Base-by-base conservation (phyloP, 1,140 invertebrate genomes). In the Lordiphosa collinella region DNA sequence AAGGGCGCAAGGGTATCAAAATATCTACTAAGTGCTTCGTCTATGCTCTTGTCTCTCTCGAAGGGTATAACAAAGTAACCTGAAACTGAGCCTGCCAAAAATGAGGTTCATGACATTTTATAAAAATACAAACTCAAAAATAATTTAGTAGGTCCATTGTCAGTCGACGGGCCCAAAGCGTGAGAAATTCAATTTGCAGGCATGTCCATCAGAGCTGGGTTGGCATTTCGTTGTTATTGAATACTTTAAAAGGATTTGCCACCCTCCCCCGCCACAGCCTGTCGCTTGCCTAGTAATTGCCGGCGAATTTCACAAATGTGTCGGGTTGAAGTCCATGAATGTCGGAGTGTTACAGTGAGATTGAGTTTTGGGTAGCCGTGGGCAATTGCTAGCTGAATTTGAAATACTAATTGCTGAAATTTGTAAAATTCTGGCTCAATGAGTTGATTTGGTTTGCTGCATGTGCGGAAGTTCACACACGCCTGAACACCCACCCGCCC, bases 401-500 rank as follows among this genome's bases (percentile, higher is more conserved):
- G 80, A 66, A 75, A 61, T 58, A 65, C 75, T 79, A 79, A 79
- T 79, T 79, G 75, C 75, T 75, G 18, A 36, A 41, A 68, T 58
- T 53, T 38, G 36, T 38, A 32, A 48, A 53, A 64, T 74, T 65
- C 80, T 50, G 46, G 58, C 49, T 37, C 12, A n/a, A 6, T 44
- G 16, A 10, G n/a, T 35, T 35, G 29, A 35, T 34, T 25, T 3
- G 37, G 22, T 46, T 37, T 41, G 55, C 50, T 71, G 72, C 78
- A 84, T 82, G 67, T 82, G 78, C 78, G 78, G 78, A 82, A 82
- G 56, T 82, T 82, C 78, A 82, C 78, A 84, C 78, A 84, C 78
- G 78, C 78, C 59, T 69, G 78, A 84, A 82, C 78, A 82, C 78
- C 71, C 72, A 67, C 55, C 37, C 14, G 14, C 48, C 34, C 36